Percentiles rank a stretch among this genome's conserved stretches.
Evolutionary conservation across 2,797 vertebrate species (phyloP).

Genomic region (Parauchenoglanis punctatus): DNA sequence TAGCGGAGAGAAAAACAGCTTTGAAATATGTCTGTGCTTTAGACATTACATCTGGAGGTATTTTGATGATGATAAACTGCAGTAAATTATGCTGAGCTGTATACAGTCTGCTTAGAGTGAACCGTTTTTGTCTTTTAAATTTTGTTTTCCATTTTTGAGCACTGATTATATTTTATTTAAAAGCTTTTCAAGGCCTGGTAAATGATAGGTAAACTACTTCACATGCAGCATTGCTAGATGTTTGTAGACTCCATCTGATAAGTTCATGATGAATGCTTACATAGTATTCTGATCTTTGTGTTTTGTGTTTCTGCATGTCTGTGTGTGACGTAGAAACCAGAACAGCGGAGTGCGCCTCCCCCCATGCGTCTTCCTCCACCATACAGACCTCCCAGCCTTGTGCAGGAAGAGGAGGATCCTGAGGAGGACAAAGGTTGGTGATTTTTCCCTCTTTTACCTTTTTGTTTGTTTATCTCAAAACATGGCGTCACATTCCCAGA

Average conservation of each 20-base stretch:
- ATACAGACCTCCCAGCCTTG: conserved; percentile 58
- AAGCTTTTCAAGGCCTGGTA: neutral
- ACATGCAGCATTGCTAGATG: no score
- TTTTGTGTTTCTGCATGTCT: conserved; percentile 1
- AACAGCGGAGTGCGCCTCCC: conserved; percentile 43
- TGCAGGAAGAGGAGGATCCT: conserved; percentile 46
- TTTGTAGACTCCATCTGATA: neutral
- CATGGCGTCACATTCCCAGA: neutral
- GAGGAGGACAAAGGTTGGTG: conserved; percentile 58
- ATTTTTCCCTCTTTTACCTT: neutral
- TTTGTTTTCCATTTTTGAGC: neutral
- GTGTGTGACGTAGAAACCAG: conserved; percentile 41
- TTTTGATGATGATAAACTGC: neutral
- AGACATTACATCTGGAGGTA: neutral
- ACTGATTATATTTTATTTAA: neutral
- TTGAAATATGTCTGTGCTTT: neutral
- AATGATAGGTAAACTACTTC: neutral
- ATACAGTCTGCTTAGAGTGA: neutral
- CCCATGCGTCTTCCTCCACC: conserved; percentile 63
- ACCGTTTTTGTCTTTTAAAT: no score
- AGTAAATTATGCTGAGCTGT: neutral
- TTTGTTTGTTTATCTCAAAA: neutral
- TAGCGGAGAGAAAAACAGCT: neutral
- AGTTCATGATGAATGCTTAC: neutral
- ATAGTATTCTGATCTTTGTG: neutral